A percentile compares a stretch with the other conserved stretches of the same genome.
phyloP scores from a whole-genome alignment of 2,797 vertebrate species.

The Synanceia verrucosa region DNA sequence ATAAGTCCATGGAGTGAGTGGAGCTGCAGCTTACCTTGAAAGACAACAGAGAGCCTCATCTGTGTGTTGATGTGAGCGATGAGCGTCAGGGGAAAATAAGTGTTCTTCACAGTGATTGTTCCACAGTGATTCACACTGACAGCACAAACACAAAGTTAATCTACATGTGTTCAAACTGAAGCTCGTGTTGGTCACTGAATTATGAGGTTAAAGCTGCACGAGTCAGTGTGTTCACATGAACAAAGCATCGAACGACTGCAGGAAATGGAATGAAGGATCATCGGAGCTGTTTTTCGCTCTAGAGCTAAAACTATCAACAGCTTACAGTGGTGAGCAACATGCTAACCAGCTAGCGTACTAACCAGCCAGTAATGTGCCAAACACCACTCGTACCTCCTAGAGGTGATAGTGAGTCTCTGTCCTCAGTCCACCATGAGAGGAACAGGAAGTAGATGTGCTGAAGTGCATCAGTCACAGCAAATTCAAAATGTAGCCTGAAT shows the following conservation, averaged over 20 bases:
- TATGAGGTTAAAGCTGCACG: background rate
- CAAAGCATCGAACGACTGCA: background rate
- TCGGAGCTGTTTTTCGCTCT: background rate
- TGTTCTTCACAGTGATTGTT: background rate
- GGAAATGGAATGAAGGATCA: background rate
- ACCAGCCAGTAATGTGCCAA: no score
- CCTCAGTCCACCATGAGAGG: background rate
- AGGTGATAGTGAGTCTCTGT: background rate
- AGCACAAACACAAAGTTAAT: background rate
- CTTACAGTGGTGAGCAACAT: no score
- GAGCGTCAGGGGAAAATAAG: background rate
- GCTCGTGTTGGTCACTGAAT: background rate
- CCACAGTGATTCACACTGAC: background rate
- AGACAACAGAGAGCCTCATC: background rate
- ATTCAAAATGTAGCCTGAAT: no score
- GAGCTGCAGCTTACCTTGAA: background rate
- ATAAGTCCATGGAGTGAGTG: background rate
- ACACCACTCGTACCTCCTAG: no score
- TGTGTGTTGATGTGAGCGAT: background rate
- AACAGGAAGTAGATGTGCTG: background rate
- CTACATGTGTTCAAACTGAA: background rate
- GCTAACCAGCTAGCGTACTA: no score
- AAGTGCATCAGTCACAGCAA: no score
- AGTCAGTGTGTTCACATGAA: rapidly evolving
- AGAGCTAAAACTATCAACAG: no score